Conservation (phyloP, 2,797 vertebrate species). For the Buceros bicornis region DNA sequence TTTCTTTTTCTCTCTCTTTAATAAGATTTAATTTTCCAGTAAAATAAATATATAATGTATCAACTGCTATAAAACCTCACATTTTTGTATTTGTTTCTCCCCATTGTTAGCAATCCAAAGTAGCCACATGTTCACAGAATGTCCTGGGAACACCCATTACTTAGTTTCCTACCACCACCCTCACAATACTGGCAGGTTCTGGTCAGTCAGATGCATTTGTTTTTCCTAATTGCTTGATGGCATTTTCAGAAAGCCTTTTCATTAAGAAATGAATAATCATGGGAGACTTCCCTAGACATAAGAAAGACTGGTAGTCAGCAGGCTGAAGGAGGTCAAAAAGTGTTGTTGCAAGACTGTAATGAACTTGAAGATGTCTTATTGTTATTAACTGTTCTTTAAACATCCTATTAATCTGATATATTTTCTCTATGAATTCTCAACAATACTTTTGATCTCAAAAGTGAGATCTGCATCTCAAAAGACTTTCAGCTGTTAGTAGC, state of each 20-base stretch:
- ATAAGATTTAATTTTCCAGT: constrained; percentile 60
- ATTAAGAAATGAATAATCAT: not conserved
- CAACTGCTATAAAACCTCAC: constrained; percentile 42
- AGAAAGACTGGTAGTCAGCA: not conserved
- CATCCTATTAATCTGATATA: not conserved
- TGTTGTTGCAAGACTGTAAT: not conserved
- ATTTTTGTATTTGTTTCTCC: not conserved
- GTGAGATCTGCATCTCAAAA: not conserved
- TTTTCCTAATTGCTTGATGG: constrained; percentile 50
- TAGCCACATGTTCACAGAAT: constrained; percentile 39
- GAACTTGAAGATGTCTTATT: not conserved
- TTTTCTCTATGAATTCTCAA: not conserved
- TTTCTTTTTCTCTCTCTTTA: constrained; percentile 13
- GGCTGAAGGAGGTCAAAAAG: not conserved
- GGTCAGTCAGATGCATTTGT: constrained; percentile 11
- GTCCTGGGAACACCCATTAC: not conserved
- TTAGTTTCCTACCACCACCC: constrained; percentile 35
- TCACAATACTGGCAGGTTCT: constrained; percentile 31
- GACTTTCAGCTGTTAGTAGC: not conserved
- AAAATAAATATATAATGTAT: constrained; percentile 66
- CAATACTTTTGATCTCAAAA: not conserved
- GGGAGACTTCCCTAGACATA: not conserved
- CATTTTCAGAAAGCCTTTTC: constrained; percentile 63
- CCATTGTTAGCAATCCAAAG: constrained; percentile 41
- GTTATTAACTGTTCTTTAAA: not conserved